A percentile compares a stretch with the other conserved stretches of the same genome.
These are phyloP conservation scores for Tuta absoluta DNA, from an alignment of 2,888 invertebrate species.

Conservation along the genomic window DNA sequence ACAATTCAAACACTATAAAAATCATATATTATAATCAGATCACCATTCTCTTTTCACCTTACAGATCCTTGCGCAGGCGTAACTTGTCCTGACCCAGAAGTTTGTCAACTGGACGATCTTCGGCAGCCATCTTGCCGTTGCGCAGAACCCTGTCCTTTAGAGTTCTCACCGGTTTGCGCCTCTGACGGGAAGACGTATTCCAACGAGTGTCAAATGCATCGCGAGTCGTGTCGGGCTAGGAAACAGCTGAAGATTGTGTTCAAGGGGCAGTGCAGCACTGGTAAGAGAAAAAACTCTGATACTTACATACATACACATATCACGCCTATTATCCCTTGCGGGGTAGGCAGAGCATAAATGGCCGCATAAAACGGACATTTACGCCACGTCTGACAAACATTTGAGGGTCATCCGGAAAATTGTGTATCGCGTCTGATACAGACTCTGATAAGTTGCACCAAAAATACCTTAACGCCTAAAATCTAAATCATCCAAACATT, in stretches of 20 bases:
- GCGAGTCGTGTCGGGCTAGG: constrained; percentile 89
- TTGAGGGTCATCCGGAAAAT: too few relatives aligned
- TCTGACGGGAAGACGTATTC: constrained; percentile 91
- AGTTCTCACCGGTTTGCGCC: constrained; percentile 89
- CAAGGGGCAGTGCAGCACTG: constrained; percentile 90
- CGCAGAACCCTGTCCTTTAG: constrained; percentile 89
- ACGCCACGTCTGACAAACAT: too few relatives aligned
- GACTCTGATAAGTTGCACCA: too few relatives aligned
- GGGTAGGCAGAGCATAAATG: too few relatives aligned
- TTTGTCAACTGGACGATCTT: constrained; percentile 90
- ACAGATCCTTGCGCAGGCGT: constrained; percentile 92
- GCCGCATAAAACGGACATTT: too few relatives aligned
- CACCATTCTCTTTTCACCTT: constrained; percentile 5
- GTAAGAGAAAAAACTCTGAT: too few relatives aligned
- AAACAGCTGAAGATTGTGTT: constrained; percentile 89
- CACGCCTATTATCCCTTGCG: too few relatives aligned
- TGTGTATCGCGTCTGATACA: too few relatives aligned
- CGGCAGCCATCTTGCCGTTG: constrained; percentile 91
- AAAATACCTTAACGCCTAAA: too few relatives aligned
- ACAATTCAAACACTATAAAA: not conserved
- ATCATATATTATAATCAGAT: too few relatives aligned
- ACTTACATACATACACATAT: too few relatives aligned
- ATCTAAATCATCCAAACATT: too few relatives aligned
- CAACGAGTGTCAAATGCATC: constrained; percentile 91
- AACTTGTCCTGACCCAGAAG: constrained; percentile 89